These are phyloP conservation scores for Anableps anableps DNA, from an alignment of 2,797 vertebrate species.

Conservation along the genomic window DNA sequence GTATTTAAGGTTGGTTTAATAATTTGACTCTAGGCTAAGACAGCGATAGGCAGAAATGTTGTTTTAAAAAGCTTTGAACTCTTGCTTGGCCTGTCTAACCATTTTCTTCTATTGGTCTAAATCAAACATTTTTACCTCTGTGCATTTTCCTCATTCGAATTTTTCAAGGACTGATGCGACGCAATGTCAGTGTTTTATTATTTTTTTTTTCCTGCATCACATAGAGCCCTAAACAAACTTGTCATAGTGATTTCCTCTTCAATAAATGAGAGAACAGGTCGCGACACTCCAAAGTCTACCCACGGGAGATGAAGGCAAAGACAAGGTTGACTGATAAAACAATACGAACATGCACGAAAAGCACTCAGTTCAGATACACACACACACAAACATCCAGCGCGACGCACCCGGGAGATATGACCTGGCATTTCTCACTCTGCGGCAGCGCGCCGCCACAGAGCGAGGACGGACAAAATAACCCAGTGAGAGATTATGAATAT, in stretches of 20 bases:
- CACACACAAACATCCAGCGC: conserved; percentile 34
- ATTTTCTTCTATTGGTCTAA: conserved; percentile 24
- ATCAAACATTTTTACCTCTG: conserved; percentile 38
- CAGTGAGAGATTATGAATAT: conserved; percentile 73
- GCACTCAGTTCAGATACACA: conserved; percentile 33
- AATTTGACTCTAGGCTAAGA: conserved; percentile 32
- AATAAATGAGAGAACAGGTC: conserved; percentile 63
- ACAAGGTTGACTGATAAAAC: conserved; percentile 73
- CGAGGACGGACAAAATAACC: conserved; percentile 63
- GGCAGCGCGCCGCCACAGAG: conserved; percentile 40
- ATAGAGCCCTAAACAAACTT: conserved; percentile 68
- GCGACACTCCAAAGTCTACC: conserved; percentile 58
- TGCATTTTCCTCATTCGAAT: conserved; percentile 59
- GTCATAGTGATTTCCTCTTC: conserved; percentile 71
- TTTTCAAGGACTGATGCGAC: conserved; percentile 59
- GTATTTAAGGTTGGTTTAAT: conserved; percentile 21
- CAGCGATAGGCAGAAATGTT: conserved; percentile 18
- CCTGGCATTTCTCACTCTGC: conserved; percentile 74
- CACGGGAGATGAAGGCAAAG: conserved; percentile 64
- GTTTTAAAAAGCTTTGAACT: conserved; percentile 26
- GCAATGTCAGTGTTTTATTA: conserved; percentile 69
- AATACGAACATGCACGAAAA: conserved; percentile 55
- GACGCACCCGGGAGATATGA: conserved; percentile 63
- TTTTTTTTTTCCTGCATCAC: conserved; percentile 42
- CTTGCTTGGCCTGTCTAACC: conserved; percentile 17